Conservation (phyloP, 2,113 vertebrate genomes). For the Seriola rivoliana region DNA sequence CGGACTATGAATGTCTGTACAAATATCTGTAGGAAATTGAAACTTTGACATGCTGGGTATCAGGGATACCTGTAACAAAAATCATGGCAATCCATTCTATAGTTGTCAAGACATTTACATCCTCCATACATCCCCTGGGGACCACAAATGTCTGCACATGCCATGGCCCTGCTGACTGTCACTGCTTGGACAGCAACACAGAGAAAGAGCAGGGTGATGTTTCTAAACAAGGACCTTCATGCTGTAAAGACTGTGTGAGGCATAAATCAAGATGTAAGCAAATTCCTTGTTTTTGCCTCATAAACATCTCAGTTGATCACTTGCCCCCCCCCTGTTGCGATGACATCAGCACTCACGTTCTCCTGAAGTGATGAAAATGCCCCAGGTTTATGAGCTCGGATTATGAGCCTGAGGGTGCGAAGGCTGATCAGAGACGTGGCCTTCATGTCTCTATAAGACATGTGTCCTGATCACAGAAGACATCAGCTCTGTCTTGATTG, state of each 20-base stretch:
- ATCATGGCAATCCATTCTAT: background rate
- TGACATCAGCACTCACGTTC: conserved; percentile 8
- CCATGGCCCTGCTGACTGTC: background rate
- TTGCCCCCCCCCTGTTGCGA: conserved; percentile 10
- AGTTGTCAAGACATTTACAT: background rate
- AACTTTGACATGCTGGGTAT: too few relatives aligned
- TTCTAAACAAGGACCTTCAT: background rate
- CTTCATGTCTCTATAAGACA: conserved; percentile 6
- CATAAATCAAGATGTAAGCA: conserved; percentile 7
- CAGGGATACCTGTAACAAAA: background rate
- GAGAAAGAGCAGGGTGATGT: background rate
- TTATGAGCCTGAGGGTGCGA: conserved; percentile 23
- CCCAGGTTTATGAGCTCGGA: background rate
- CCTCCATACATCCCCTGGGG: background rate
- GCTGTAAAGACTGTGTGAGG: background rate
- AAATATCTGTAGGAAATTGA: too few relatives aligned
- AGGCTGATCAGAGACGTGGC: conserved; percentile 27
- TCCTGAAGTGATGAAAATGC: conserved; percentile 29
- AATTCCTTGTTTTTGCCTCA: conserved; percentile 15
- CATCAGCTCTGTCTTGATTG: conserved; percentile 37
- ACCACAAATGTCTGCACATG: background rate
- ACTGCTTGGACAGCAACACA: background rate
- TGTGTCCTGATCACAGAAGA: conserved; percentile 34
- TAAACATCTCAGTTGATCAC: background rate
- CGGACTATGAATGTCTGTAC: too few relatives aligned